Evolutionary conservation across 2,797 vertebrate genomes (phyloP).

Genomic region (Phyllotis vaccarum): DNA sequence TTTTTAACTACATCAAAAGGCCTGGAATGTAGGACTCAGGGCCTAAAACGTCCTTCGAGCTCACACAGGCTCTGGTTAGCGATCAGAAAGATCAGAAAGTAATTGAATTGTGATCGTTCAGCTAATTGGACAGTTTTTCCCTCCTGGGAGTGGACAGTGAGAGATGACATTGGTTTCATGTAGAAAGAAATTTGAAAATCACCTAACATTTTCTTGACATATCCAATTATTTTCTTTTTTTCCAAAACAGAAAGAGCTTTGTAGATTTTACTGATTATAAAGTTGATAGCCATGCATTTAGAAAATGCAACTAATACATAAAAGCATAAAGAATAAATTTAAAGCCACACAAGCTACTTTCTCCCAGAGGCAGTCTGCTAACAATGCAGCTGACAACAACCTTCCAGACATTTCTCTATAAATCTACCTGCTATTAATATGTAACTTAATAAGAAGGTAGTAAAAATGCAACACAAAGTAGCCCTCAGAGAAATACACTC

Average conservation of each 20-base stretch:
- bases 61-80: neutral
- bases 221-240: slow-evolving; percentile 29
- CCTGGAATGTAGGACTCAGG: neutral
- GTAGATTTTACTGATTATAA: slow-evolving; percentile 70
- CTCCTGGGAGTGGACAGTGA: slow-evolving; percentile 48
- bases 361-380: slow-evolving; percentile 63
- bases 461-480: slow-evolving; percentile 58
- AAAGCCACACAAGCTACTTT: slow-evolving; percentile 58
- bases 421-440: slow-evolving; percentile 70
- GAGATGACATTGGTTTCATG: slow-evolving; percentile 70
- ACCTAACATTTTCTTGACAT: slow-evolving; percentile 56
- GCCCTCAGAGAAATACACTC: slow-evolving; percentile 62
- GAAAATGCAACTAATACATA: slow-evolving; percentile 71
- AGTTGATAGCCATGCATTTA: slow-evolving; percentile 67
- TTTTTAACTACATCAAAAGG: slow-evolving; percentile 70
- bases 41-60: slow-evolving; percentile 56
- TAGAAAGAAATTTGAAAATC: slow-evolving; percentile 70
- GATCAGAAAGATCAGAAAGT: slow-evolving; percentile 59
- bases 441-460: slow-evolving; percentile 57
- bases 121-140: slow-evolving; percentile 64
- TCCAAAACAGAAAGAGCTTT: slow-evolving; percentile 66
- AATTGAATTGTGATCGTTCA: slow-evolving; percentile 69
- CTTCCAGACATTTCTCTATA: slow-evolving; percentile 65
- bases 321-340: slow-evolving; percentile 74
- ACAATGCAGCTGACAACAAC: slow-evolving; percentile 64